phyloP scores from a whole-genome alignment of 1,140 invertebrate genomes.

The Drosophila sp. region DNA sequence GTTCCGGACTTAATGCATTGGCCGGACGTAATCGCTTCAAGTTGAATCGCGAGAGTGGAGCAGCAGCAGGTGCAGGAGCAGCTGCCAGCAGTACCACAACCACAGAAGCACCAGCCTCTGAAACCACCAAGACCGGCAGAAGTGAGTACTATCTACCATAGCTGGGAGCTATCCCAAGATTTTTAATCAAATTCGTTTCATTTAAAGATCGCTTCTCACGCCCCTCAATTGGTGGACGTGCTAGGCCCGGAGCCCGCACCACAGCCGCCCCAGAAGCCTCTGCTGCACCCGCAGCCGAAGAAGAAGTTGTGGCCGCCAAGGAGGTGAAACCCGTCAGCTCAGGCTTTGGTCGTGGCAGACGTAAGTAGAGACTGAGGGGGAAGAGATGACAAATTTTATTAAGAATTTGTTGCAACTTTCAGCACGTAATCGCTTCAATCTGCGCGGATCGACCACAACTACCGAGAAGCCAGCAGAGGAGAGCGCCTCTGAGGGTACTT shows the following conservation, averaged over 20 bases:
- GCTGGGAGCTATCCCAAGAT: too few species aligned
- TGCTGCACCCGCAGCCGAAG: conserved; percentile 68
- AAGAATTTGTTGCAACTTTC: neutral
- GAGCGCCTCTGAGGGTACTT: conserved; percentile 52
- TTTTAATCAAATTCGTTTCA: neutral
- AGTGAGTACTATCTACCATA: conserved; percentile 50
- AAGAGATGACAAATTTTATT: neutral
- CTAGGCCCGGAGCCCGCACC: conserved; percentile 67
- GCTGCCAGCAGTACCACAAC: conserved; percentile 76
- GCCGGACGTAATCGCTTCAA: conserved; percentile 76
- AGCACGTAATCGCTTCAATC: conserved; percentile 82
- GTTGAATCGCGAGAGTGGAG: conserved; percentile 70
- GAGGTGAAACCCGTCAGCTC: conserved; percentile 83
- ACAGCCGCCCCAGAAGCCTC: conserved; percentile 67
- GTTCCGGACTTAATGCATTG: conserved; percentile 50
- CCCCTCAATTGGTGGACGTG: conserved; percentile 76
- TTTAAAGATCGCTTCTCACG: conserved; percentile 74
- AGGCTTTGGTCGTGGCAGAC: conserved; percentile 70
- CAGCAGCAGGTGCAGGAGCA: conserved; percentile 22
- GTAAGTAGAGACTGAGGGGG: conserved; percentile 43
- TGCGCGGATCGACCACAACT: conserved; percentile 68
- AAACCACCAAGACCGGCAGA: conserved; percentile 73
- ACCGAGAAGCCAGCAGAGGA: conserved; percentile 69
- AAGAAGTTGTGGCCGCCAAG: conserved; percentile 78
- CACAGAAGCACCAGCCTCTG: conserved; percentile 72